phyloP scores from a whole-genome alignment of 2,888 invertebrate species.

The Archips xylosteana region DNA sequence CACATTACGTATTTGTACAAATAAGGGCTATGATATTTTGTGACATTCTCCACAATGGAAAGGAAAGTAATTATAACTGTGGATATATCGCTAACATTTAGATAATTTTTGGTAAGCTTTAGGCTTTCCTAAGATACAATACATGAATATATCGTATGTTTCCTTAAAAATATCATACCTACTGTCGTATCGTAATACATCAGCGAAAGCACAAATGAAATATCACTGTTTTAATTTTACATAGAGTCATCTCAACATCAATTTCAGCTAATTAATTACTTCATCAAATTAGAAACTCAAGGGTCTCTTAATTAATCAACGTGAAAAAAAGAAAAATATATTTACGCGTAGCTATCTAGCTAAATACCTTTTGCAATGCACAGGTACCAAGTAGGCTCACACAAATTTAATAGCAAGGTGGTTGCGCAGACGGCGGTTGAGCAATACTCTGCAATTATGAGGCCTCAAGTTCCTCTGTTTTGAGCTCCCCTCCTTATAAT shows the following conservation, averaged over 20 bases:
- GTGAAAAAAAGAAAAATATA: constrained; percentile 17
- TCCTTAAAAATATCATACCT: no score
- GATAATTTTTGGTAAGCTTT: no score
- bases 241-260: no score
- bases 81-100: no score
- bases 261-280: neutral
- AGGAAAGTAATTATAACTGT: neutral
- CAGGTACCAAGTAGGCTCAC: constrained; percentile 47
- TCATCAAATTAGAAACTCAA: constrained; percentile 24
- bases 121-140: no score
- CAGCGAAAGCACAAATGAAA: no score
- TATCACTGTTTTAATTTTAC: no score
- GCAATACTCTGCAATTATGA: constrained; percentile 48
- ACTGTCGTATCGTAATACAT: no score
- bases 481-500: neutral
- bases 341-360: constrained; percentile 25
- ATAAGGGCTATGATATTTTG: neutral
- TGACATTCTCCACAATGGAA: neutral
- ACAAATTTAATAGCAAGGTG: constrained; percentile 43
- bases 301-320: constrained; percentile 5
- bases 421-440: constrained; percentile 45
- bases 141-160: no score
- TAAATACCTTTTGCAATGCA: constrained; percentile 37
- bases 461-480: constrained; percentile 37
- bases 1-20: constrained; percentile 9